phyloP scores from a whole-genome alignment of 30 jellyfish, hydroid and myxozoan species.

The Rhopilema esculentum region DNA sequence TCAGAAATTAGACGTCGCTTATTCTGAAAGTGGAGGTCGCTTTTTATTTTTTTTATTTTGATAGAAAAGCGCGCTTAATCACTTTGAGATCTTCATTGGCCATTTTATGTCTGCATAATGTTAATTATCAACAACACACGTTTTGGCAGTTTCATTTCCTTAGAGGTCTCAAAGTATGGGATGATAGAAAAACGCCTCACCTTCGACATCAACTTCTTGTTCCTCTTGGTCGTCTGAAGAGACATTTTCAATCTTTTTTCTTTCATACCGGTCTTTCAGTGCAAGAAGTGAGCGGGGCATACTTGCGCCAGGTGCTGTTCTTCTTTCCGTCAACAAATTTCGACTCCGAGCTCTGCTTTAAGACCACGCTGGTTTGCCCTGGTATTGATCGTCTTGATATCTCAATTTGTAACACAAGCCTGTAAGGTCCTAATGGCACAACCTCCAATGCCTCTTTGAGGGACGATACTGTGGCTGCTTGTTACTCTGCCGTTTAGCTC shows the following conservation, averaged over 20 bases:
- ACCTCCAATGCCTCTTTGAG: background rate
- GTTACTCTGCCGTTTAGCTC: background rate
- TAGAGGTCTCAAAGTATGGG: background rate
- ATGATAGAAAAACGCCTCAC: background rate
- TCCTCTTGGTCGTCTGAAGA: constrained; percentile 47
- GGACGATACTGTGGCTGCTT: background rate
- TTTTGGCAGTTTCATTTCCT: too few relatives aligned
- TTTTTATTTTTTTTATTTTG: too few relatives aligned
- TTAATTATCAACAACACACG: too few relatives aligned
- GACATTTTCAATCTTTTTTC: constrained; percentile 2
- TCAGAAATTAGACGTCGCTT: too few relatives aligned
- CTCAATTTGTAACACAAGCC: background rate
- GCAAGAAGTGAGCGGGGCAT: constrained; percentile 65
- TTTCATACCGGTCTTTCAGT: constrained; percentile 49
- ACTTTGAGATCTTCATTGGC: too few relatives aligned
- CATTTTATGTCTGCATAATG: too few relatives aligned
- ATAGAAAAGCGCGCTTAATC: too few relatives aligned
- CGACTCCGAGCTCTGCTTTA: background rate
- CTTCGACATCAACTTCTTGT: constrained; percentile 38
- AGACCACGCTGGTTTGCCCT: background rate
- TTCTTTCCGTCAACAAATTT: background rate
- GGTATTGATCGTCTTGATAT: background rate
- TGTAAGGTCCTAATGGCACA: background rate
- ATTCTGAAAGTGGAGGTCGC: too few relatives aligned
- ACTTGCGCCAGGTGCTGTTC: background rate